Evolutionary conservation across 1,140 invertebrate genomes (phyloP).

Genomic region (Macrotrachela quadricornifera): DNA sequence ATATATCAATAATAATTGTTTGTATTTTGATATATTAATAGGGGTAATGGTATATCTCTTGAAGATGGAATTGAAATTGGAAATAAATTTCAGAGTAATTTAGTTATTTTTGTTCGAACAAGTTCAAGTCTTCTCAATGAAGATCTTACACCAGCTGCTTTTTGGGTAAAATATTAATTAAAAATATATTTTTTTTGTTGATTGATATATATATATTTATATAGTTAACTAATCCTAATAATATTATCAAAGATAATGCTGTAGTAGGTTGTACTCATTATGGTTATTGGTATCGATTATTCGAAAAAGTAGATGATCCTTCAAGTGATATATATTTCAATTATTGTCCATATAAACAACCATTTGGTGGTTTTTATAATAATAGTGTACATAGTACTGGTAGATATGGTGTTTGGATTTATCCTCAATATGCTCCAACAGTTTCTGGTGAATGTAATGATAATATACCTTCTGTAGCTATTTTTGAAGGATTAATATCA

Average conservation of each 20-base stretch:
- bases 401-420: slow-evolving; percentile 27
- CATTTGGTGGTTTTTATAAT: slow-evolving; percentile 16
- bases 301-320: slow-evolving; percentile 8
- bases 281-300: slow-evolving; percentile 19
- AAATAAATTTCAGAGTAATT: slow-evolving; percentile 21
- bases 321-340: slow-evolving; percentile 12
- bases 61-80: slow-evolving; percentile 26
- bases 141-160: slow-evolving; percentile 21
- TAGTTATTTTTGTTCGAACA: slow-evolving; percentile 18
- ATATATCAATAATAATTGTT: no score
- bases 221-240: slow-evolving; percentile 25
- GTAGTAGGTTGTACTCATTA: slow-evolving; percentile 25
- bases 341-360: slow-evolving; percentile 17
- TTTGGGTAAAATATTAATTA: no score
- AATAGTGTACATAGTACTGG: slow-evolving; percentile 25
- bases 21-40: no score
- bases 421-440: slow-evolving; percentile 16
- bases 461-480: not conserved
- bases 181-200: no score
- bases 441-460: slow-evolving; percentile 4
- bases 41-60: not conserved
- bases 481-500: slow-evolving; percentile 11
- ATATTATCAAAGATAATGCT: slow-evolving; percentile 18
- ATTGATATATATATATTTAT: slow-evolving; percentile 12
- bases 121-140: slow-evolving; percentile 26